A percentile compares a stretch with the other conserved stretches of the same genome.
Conservation (phyloP, 2,797 vertebrate genomes). For the Champsocephalus gunnari region DNA sequence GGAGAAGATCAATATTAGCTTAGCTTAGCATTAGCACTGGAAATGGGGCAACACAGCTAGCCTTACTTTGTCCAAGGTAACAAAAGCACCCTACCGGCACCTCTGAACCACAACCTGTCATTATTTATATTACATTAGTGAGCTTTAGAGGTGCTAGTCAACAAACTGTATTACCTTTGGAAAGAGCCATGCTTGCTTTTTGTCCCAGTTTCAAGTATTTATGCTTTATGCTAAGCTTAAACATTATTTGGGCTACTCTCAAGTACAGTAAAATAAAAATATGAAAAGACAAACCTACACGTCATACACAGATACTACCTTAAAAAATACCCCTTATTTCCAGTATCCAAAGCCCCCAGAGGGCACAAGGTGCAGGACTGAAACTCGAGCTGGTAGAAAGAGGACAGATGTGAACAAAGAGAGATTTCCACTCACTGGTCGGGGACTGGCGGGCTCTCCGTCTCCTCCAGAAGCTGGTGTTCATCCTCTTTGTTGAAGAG, state of each 20-base stretch:
- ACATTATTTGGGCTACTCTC: background rate
- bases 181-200: background rate
- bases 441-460: slow-evolving; percentile 82
- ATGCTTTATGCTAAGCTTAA: background rate
- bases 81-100: background rate
- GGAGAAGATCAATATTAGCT: background rate
- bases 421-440: slow-evolving; percentile 90
- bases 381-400: background rate
- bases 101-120: background rate
- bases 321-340: background rate
- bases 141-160: background rate
- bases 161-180: background rate
- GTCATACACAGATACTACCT: background rate
- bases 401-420: background rate
- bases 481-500: slow-evolving; percentile 94
- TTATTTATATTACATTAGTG: background rate
- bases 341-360: background rate
- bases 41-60: background rate
- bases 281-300: background rate
- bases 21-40: background rate
- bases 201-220: background rate
- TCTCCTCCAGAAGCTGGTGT: slow-evolving; percentile 89
- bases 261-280: no score
- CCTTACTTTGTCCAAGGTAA: background rate
- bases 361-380: background rate